Evolutionary conservation across 1,140 invertebrate species (phyloP), one percentile per base, ranked within the genome.

Genomic region (Triops longicaudatus): DNA sequence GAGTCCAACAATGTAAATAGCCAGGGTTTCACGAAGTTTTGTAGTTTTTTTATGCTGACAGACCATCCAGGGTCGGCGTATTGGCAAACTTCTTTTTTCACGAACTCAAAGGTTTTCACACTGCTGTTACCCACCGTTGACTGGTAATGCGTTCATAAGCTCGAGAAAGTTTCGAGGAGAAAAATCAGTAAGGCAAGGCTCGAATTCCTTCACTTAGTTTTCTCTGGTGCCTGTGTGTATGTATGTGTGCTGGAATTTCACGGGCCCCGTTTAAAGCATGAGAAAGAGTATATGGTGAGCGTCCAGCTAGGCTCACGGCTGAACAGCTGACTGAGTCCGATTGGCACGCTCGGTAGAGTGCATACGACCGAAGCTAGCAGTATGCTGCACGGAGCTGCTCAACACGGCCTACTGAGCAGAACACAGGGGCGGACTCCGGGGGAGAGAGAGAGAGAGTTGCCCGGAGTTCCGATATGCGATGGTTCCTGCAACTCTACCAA

Each of bases 301-400:
- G 50, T 63, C 50, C 50, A 63, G 50, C 50, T 63, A 63, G 50
- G 50, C 50, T 63, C 50, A 63, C 50, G 50, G 50, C 50, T 63
- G 50, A 63, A 63, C 50, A 63, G 50, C 50, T 63, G 50, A 63
- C 50, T 63, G 50, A 63, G 50, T 63, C 50, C 50, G 50, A 63
- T 63, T 63, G 50, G 50, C 50, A 63, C 50, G 50, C 50, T 63
- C 50, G 50, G 50, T 63, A 63, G 50, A 63, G 50, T 63, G 50
- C 50, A 63, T 63, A 63, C 50, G 50, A 63, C 31, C 31, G 31
- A 37, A 37, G 50, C 50, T 63, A 63, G 50, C 50, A 63, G 50
- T 22, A 63, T 22, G 50, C 50, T 63, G 50, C 50, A 63, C 50
- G 50, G 50, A 63, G 50, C 50, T 63, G 50, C 50, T 63, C 50